These are phyloP conservation scores for Podarcis cretensis DNA, from an alignment of 2,113 vertebrate species.

Conservation along the genomic window DNA sequence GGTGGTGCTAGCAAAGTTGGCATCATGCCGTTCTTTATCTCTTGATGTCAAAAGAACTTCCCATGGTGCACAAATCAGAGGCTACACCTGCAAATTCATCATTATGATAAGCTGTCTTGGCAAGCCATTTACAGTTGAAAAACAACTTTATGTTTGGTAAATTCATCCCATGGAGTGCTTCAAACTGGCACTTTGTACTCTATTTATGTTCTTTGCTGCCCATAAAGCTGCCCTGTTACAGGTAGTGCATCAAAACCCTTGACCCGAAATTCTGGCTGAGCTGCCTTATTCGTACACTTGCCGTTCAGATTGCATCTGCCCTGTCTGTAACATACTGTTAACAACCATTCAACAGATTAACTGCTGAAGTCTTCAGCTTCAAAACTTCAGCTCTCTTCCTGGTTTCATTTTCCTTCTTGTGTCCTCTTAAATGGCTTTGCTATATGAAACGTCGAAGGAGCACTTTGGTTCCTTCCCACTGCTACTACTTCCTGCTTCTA, in stretches of 20 bases:
- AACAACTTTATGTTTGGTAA: slow-evolving; percentile 13
- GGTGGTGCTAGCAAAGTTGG: neutral
- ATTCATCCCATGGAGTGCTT: slow-evolving; percentile 5
- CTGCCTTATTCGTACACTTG: neutral
- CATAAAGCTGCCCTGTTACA: neutral
- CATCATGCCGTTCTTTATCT: neutral
- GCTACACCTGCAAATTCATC: neutral
- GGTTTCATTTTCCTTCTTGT: neutral
- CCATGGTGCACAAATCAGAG: neutral
- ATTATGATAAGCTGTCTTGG: slow-evolving; percentile 6
- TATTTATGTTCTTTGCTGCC: neutral
- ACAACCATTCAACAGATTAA: neutral
- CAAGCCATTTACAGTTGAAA: slow-evolving; percentile 7
- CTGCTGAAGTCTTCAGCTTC: neutral
- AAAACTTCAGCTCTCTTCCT: neutral
- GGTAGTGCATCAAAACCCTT: slow-evolving; percentile 12
- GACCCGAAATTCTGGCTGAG: neutral
- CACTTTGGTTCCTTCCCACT: neutral
- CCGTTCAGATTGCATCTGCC: neutral
- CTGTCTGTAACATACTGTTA: neutral
- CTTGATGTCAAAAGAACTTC: neutral
- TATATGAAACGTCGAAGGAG: neutral
- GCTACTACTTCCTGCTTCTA: neutral
- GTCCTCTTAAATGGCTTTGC: neutral
- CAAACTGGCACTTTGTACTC: slow-evolving; percentile 1